A percentile compares a stretch with the other conserved stretches of the same genome.
phyloP scores from a whole-genome alignment of 2,797 vertebrate genomes.

The Chaunax sp. region DNA sequence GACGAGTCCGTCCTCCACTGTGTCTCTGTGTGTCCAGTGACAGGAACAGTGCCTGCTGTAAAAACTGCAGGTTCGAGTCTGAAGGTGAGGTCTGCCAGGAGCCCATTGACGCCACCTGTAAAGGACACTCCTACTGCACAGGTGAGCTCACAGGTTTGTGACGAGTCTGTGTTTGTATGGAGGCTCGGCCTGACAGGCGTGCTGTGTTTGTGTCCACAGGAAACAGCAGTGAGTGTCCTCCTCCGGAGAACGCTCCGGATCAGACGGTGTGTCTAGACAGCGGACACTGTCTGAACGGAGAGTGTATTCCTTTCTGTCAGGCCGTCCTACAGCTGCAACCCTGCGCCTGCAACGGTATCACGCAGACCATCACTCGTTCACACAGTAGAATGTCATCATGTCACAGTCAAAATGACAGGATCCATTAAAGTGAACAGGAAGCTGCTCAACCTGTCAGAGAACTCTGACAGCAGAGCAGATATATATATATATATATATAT shows the following conservation, averaged over 20 bases:
- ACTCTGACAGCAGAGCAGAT: too few relatives aligned
- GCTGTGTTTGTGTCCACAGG: constrained; percentile 79
- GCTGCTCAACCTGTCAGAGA: too few relatives aligned
- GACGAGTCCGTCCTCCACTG: too few relatives aligned
- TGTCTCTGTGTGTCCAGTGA: constrained; percentile 81
- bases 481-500: too few relatives aligned
- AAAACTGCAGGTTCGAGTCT: constrained; percentile 88
- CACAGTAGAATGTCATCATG: too few relatives aligned
- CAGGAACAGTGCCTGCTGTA: constrained; percentile 96
- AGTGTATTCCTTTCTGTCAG: constrained; percentile 95
- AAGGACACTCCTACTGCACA: constrained; percentile 94
- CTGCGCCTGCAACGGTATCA: constrained; percentile 92
- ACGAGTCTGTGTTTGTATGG: too few relatives aligned
- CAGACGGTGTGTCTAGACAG: constrained; percentile 91
- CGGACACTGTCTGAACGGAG: constrained; percentile 89
- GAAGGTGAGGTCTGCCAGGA: constrained; percentile 93
- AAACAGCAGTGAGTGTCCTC: constrained; percentile 91
- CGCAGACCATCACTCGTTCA: background rate
- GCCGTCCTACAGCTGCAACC: constrained; percentile 85
- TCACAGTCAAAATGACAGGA: too few relatives aligned
- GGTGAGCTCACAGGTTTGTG: constrained; percentile 77
- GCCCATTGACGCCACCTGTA: constrained; percentile 94
- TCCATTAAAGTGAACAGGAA: too few relatives aligned
- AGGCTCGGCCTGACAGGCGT: too few relatives aligned
- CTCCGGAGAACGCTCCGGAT: constrained; percentile 88